Conservation (phyloP, 2,113 vertebrate genomes). For the Arvicanthis niloticus region DNA sequence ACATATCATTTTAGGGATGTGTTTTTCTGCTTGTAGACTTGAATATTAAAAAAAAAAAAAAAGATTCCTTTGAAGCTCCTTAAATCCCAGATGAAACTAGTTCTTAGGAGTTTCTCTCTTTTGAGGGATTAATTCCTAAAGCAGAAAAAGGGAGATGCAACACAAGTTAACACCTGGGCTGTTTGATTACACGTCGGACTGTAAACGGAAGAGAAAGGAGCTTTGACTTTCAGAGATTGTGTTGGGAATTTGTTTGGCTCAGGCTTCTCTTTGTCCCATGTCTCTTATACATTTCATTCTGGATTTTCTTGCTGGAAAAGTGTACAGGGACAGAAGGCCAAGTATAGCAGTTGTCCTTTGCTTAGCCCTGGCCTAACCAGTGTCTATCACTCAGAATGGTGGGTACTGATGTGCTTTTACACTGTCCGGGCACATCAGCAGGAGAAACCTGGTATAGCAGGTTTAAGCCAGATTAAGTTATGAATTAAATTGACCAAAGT, state of each 20-base stretch:
- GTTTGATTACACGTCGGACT: slow-evolving; percentile 67
- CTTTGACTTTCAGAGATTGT: slow-evolving; percentile 51
- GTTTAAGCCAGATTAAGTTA: slow-evolving; percentile 41
- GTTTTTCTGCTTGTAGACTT: slow-evolving; percentile 39
- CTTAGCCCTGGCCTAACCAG: slow-evolving; percentile 19
- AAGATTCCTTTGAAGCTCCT: slow-evolving; percentile 53
- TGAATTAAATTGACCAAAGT: slow-evolving; percentile 25
- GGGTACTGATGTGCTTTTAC: background rate
- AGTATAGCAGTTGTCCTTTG: slow-evolving; percentile 49
- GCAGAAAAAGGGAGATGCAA: slow-evolving; percentile 35
- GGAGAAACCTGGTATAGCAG: background rate
- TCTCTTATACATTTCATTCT: background rate
- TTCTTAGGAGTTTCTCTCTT: slow-evolving; percentile 63
- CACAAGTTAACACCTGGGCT: slow-evolving; percentile 58
- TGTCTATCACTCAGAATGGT: background rate
- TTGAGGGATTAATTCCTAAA: slow-evolving; percentile 71
- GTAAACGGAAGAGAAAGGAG: slow-evolving; percentile 14
- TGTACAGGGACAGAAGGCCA: background rate
- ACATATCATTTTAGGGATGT: background rate
- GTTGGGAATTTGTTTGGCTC: slow-evolving; percentile 20
- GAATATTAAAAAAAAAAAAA: background rate
- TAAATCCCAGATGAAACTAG: slow-evolving; percentile 69
- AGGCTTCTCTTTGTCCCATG: slow-evolving; percentile 3
- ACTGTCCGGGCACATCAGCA: background rate
- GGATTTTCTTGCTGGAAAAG: slow-evolving; percentile 8